Base-by-base conservation (phyloP, 2,113 vertebrate genomes). In the Aramus guarauna region DNA sequence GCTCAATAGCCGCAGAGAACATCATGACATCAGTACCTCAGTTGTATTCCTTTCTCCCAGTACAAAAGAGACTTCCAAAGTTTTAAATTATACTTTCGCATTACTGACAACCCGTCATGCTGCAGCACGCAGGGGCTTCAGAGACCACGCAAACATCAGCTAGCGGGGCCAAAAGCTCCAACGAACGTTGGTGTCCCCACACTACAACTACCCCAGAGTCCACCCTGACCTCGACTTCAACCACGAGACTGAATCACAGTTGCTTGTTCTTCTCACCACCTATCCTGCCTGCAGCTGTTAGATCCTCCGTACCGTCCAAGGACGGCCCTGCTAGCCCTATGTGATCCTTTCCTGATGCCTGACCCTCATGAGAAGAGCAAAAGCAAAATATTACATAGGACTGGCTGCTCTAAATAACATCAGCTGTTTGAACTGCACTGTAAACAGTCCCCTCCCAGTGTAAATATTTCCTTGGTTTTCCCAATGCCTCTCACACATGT, bases 391-490 rank as follows among this genome's bases (percentile, higher is more conserved):
- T 36, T 34, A 62, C 95, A 41, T 5, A 12, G 96, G 67, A 8
- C 71, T 5, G 90, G 47, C 94, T 50, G 93, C 74, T 60, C 85
- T 24, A 63, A 30, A 20, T 29, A 73, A 41, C 36, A 2, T 62
- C 92, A 88, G 18, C 92, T 36, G 85, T 15, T 85, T 7, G 90
- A 78, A 62, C 93, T 29, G 93, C 81, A 7, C 74, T 81, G 95
- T 59, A 94, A 78, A 77, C 92, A 86, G 92, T 67, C 90, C 88
- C 94, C 92, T 97, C 95, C 96, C 95, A 93, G 90, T 4, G 37
- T 39, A 59, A 96, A 81, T 72, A 94, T 86, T 19, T 17, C 95
- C 88, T 34, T 7, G 95, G 63, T 88, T 66, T 18, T 34, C 92
- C 94, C 94, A 85, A 5, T 4, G 92, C 92, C 71, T 80, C 92